A percentile compares a stretch with the other conserved stretches of the same genome.
These are phyloP conservation scores for Hyles euphorbiae DNA, from an alignment of 1,140 invertebrate genomes.

Conservation along the genomic window DNA sequence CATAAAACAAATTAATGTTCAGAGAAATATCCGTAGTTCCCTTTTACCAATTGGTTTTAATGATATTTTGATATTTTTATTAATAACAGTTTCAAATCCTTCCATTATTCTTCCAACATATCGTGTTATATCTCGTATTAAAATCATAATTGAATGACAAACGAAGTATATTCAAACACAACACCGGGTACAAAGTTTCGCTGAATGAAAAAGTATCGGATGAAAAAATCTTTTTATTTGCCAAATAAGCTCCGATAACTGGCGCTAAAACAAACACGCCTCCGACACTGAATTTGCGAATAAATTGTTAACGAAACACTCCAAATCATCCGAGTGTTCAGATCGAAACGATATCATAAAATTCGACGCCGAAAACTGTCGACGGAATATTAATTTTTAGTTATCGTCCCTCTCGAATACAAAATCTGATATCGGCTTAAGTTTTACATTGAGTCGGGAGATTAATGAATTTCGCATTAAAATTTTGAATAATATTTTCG, in stretches of 20 bases:
- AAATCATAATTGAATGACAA: not conserved
- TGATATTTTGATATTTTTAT: no score
- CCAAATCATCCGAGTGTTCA: slow-evolving; percentile 24
- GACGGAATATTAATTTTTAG: slow-evolving; percentile 38
- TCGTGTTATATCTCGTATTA: no score
- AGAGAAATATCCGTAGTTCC: no score
- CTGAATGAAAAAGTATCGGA: slow-evolving; percentile 4
- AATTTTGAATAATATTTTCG: no score
- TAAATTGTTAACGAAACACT: slow-evolving; percentile 27
- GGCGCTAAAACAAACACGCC: slow-evolving; percentile 25
- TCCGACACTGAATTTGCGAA: slow-evolving; percentile 19
- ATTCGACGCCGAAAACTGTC: slow-evolving; percentile 28
- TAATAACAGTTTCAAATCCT: no score
- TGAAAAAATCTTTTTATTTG: slow-evolving; percentile 8
- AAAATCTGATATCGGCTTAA: no score
- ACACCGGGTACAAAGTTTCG: slow-evolving; percentile 5
- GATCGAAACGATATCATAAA: slow-evolving; percentile 36
- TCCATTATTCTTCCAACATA: no score
- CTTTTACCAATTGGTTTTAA: no score
- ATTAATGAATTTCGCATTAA: no score
- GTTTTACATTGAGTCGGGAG: no score
- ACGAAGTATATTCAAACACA: slow-evolving; percentile 1
- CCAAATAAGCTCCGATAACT: slow-evolving; percentile 7
- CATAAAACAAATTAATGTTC: no score
- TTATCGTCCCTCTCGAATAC: slow-evolving; percentile 11